phyloP scores from a whole-genome alignment of 2,113 vertebrate species.

The Pomatorhinus ruficollis region DNA sequence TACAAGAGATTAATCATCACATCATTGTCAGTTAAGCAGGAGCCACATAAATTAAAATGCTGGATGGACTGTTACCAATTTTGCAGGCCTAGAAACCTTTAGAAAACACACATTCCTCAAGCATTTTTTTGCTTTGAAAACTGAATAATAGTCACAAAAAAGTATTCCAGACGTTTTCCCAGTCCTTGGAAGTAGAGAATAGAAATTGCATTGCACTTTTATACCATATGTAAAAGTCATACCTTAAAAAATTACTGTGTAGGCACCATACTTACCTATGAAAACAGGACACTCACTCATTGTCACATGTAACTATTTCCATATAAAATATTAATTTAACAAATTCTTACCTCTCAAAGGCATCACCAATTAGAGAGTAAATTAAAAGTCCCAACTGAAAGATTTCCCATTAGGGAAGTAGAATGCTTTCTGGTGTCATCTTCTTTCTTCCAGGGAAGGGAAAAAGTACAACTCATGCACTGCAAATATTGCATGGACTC shows the following conservation, averaged over 20 bases:
- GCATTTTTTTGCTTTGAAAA: not conserved
- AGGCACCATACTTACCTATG: not conserved
- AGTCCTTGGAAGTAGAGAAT: not conserved
- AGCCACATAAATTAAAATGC: not conserved
- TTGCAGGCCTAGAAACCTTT: not conserved
- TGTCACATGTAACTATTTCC: not conserved
- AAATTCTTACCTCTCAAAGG: not conserved
- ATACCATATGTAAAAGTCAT: not conserved
- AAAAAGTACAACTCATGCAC: not conserved
- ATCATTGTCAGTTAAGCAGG: not conserved
- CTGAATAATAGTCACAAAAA: not conserved
- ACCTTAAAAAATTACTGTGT: not conserved
- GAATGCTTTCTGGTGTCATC: not conserved
- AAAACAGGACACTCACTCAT: not conserved
- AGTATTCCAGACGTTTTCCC: not conserved
- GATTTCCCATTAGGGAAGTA: not conserved
- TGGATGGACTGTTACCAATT: not conserved
- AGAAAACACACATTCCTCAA: not conserved
- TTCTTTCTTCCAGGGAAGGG: not conserved
- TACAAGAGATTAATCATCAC: not conserved
- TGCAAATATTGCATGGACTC: not conserved
- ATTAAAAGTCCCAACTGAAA: not conserved
- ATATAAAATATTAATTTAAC: not conserved
- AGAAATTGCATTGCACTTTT: not conserved
- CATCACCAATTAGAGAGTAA: not conserved